These are phyloP conservation scores for Zygogramma bicolorata DNA, from an alignment of 2,888 invertebrate genomes.

Conservation along the genomic window DNA sequence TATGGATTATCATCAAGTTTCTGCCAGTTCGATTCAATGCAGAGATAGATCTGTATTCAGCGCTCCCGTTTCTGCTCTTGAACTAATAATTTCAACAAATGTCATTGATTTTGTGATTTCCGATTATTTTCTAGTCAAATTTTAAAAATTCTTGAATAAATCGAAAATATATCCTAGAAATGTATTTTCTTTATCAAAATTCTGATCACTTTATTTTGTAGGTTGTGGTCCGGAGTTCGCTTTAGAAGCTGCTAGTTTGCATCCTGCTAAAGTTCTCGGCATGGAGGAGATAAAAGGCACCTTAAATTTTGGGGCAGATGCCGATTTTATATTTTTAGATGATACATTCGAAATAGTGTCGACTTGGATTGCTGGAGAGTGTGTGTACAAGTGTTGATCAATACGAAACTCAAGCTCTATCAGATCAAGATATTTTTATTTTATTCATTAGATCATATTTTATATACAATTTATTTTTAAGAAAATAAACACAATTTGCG, in stretches of 20 bases:
- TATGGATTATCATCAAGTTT: too few relatives aligned
- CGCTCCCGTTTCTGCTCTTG: too few relatives aligned
- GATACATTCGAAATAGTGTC: slow-evolving; percentile 79
- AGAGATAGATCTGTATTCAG: too few relatives aligned
- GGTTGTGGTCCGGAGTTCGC: slow-evolving; percentile 90
- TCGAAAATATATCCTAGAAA: too few relatives aligned
- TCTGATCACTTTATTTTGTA: slow-evolving; percentile 18
- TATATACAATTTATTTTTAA: slow-evolving; percentile 3
- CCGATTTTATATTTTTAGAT: slow-evolving; percentile 91
- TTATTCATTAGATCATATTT: neutral
- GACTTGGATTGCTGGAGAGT: slow-evolving; percentile 92
- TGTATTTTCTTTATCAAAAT: neutral
- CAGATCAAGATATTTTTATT: neutral
- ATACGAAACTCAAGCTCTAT: neutral
- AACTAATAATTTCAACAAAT: too few relatives aligned
- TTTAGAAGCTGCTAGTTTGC: slow-evolving; percentile 90
- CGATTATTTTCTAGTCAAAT: too few relatives aligned
- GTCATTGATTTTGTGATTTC: too few relatives aligned
- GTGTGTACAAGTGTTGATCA: slow-evolving; percentile 70
- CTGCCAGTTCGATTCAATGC: too few relatives aligned
- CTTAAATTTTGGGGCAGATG: slow-evolving; percentile 88
- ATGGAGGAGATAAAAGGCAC: slow-evolving; percentile 87
- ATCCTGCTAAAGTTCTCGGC: slow-evolving; percentile 88
- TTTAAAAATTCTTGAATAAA: too few relatives aligned
- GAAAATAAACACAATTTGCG: slow-evolving; percentile 9